Base-by-base conservation (phyloP, 2,113 vertebrate genomes). In the Poecilia latipinna region DNA sequence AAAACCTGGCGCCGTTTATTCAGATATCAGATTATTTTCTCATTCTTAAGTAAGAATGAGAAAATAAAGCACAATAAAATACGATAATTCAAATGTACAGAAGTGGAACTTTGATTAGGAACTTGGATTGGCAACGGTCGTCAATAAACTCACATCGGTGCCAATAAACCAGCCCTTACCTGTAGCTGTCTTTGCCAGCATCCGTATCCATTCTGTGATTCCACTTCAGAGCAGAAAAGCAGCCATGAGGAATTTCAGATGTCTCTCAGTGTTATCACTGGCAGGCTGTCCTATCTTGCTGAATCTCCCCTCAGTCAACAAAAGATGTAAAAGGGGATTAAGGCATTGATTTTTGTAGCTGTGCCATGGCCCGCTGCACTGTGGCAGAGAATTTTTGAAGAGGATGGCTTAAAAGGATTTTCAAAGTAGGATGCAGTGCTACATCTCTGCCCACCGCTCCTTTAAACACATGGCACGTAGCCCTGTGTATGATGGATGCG, bases 381-480 rank as follows among this genome's bases (percentile, higher is more conserved):
- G 35, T 44, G 62, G 78, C 78, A 37, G 39, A 84, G 79, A 61
- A 75, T 77, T 88, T 77, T 88, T 62, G 65, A 69, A 63, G 79
- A 77, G 66, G 65, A 74, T 82, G 81, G 79, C 70, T 75, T 87
- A 77, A 89, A 91, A 88, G 85, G 88, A 89, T 92, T 88, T 89
- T 77, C 70, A 80, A 73, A 87, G 74, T 17, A 13, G 62, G 42
- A 85, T 77, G 66, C 79, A 72, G 81, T 17, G 68, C 75, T 61
- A 70, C 77, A 82, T 86, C 73, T 89, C 81, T 82, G 73, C 80
- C 86, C 85, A 80, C 82, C 70, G 33, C 80, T 90, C 73, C 86
- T 90, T 92, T 82, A 83, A 86, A 84, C 70, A 82, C 74, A 68
- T 77, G 76, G 85, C 90, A 91, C 87, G 84, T 87, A 83, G 73